These are phyloP conservation scores for Hydra vulgaris DNA, from an alignment of 30 jellyfish, hydroid and myxozoan genomes.

Conservation along the genomic window DNA sequence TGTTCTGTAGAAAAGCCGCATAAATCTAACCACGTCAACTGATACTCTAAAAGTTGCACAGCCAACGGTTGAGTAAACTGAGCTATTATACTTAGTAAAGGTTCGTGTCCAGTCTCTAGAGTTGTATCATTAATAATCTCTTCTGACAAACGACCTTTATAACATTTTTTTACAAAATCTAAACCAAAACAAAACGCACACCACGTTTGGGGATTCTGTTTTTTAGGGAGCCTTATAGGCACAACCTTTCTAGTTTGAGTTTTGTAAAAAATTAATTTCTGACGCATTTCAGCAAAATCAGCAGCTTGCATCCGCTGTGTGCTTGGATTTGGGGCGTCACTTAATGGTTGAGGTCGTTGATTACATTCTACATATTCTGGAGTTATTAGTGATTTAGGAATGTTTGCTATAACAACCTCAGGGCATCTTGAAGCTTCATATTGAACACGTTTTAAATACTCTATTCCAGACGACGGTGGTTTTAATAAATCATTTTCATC, in stretches of 20 bases:
- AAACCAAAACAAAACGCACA: conserved; percentile 22
- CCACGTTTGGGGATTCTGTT: conserved; percentile 1
- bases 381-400: not conserved
- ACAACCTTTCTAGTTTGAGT: not conserved
- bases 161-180: not conserved
- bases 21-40: not conserved
- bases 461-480: conserved; percentile 32
- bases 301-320: conserved; percentile 10
- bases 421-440: conserved; percentile 22
- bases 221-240: not conserved
- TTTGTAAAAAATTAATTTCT: not conserved
- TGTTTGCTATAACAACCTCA: conserved; percentile 13
- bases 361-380: not conserved
- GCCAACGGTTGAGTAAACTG: conserved; percentile 22
- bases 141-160: not conserved
- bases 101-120: conserved; percentile 2
- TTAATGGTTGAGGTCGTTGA: not conserved
- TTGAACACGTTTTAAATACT: conserved; percentile 26
- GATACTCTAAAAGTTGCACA: not conserved
- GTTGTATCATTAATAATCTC: not conserved
- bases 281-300: conserved; percentile 24
- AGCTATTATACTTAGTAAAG: conserved; percentile 11
- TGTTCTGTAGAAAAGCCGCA: conserved; percentile 19
- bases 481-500: conserved; percentile 8
- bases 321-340: not conserved